Percentiles rank a stretch among this genome's conserved stretches.
Conservation (phyloP, 2,888 invertebrate species). For the Philaethria dido region DNA sequence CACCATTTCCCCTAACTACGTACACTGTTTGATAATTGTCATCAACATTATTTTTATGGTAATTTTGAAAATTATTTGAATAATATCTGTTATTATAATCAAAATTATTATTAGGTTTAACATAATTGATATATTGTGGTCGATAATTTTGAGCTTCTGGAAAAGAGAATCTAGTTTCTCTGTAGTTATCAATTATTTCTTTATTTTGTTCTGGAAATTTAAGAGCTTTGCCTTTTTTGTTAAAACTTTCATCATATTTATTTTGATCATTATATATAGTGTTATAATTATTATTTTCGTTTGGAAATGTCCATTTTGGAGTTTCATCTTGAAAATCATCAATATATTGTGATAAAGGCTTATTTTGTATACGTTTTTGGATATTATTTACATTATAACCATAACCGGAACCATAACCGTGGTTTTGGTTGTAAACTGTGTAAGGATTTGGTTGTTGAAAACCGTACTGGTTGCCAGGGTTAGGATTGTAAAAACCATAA, state of each 20-base stretch:
- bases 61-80: constrained; percentile 43
- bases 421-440: constrained; percentile 39
- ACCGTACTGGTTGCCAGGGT: constrained; percentile 46
- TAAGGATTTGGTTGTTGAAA: constrained; percentile 43
- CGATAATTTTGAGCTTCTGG: constrained; percentile 39
- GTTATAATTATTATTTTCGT: constrained; percentile 37
- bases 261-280: constrained; percentile 15
- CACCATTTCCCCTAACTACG: constrained; percentile 75
- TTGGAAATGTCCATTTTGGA: constrained; percentile 64
- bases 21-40: constrained; percentile 64
- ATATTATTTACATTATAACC: constrained; percentile 55
- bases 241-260: constrained; percentile 28
- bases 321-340: constrained; percentile 46
- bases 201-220: constrained; percentile 49
- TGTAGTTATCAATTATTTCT: constrained; percentile 32
- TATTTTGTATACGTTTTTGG: constrained; percentile 69
- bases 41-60: constrained; percentile 40
- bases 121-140: constrained; percentile 25
- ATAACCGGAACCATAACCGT: constrained; percentile 46
- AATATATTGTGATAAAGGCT: constrained; percentile 46
- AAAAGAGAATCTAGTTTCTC: constrained; percentile 47
- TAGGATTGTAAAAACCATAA: constrained; percentile 42
- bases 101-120: constrained; percentile 12
- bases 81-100: constrained; percentile 24
- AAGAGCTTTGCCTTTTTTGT: constrained; percentile 46